Evolutionary conservation across 1,140 invertebrate species (phyloP).

Genomic region (Drosophila malerkotliana): DNA sequence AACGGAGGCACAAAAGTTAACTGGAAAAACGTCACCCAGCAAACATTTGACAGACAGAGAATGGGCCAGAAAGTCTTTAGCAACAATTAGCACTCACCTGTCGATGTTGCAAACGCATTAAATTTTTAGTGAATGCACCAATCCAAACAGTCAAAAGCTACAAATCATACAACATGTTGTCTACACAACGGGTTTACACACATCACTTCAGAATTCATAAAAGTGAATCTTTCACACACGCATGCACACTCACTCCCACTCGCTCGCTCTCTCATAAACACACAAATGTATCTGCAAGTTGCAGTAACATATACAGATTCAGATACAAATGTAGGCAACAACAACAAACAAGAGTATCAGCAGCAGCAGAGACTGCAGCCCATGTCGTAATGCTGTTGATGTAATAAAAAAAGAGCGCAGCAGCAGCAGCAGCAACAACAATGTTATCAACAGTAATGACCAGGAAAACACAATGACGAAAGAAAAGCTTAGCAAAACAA

Average conservation of each 20-base stretch:
- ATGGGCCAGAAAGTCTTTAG: constrained; percentile 1
- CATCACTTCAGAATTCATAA: constrained; percentile 41
- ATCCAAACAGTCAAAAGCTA: constrained; percentile 15
- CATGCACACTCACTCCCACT: constrained; percentile 16
- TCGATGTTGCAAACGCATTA: constrained; percentile 11
- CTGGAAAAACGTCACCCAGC: constrained; percentile 71
- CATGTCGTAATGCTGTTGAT: constrained; percentile 76
- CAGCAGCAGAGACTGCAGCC: constrained; percentile 23
- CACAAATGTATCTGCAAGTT: constrained; percentile 8
- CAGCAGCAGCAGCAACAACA: constrained; percentile 44
- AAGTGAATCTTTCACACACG: constrained; percentile 63
- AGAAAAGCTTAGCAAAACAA: constrained; percentile 62
- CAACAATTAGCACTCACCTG: constrained; percentile 27
- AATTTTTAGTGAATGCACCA: constrained; percentile 10
- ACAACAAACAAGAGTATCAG: constrained; percentile 32
- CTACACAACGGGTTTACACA: constrained; percentile 16
- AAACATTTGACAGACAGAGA: constrained; percentile 9
- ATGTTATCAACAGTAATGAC: constrained; percentile 59
- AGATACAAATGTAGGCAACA: constrained; percentile 51
- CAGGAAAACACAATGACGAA: constrained; percentile 55
- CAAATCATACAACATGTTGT: constrained; percentile 32
- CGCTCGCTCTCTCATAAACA: constrained; percentile 2
- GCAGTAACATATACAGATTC: constrained; percentile 35
- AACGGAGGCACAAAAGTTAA: constrained; percentile 56
- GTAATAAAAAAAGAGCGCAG: constrained; percentile 69